A percentile compares a stretch with the other conserved stretches of the same genome.
Conservation (phyloP, 2,113 vertebrate species). For the Chlorodrepanis virens region DNA sequence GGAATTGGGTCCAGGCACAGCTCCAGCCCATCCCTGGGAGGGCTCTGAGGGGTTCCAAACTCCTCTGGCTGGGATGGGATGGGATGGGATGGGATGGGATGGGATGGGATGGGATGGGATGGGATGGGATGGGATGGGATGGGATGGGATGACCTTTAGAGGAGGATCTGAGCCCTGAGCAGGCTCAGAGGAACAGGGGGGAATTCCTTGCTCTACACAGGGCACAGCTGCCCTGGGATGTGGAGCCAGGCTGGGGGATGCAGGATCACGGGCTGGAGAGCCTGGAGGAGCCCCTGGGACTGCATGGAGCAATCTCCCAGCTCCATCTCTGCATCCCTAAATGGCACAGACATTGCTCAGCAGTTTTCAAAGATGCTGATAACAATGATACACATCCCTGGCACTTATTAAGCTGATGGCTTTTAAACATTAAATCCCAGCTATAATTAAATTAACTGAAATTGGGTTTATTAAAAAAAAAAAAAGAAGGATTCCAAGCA, state of each 20-base stretch:
- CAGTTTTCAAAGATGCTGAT: constrained; percentile 44
- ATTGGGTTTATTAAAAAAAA: not conserved
- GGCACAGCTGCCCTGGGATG: not conserved
- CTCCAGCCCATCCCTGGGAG: not conserved
- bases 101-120: not conserved
- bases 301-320: rapidly evolving
- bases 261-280: rapidly evolving
- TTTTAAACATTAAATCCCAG: constrained; percentile 44
- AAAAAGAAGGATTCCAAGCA: not conserved
- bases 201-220: not conserved
- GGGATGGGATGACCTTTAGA: not conserved
- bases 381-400: constrained; percentile 3
- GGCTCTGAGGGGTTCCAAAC: not conserved
- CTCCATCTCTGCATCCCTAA: not conserved
- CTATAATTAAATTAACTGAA: constrained; percentile 59
- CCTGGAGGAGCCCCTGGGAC: not conserved
- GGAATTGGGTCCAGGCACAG: not conserved
- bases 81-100: not conserved
- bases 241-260: not conserved
- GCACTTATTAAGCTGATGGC: constrained; percentile 38
- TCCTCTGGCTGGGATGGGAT: not conserved
- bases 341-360: constrained; percentile 17
- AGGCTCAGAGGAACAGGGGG: not conserved
- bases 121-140: not conserved
- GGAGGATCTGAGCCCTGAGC: not conserved